A percentile compares a stretch with the other conserved stretches of the same genome.
Evolutionary conservation across 1,140 invertebrate species (phyloP).

Genomic region (Globodera ellingtonae): DNA sequence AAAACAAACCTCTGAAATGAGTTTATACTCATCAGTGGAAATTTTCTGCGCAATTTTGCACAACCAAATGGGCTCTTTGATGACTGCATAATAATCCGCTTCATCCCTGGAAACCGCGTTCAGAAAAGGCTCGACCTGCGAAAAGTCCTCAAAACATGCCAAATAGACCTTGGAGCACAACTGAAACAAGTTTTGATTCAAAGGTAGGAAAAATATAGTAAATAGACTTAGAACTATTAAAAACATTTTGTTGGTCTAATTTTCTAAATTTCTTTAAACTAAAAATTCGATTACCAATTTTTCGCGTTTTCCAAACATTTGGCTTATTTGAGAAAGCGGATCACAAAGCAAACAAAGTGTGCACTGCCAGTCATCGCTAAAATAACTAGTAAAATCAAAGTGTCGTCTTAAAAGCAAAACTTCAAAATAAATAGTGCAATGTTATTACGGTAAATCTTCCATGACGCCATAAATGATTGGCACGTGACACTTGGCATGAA

Average conservation of each 20-base stretch:
- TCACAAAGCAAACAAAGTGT: slow-evolving; percentile 35
- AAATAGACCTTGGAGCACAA: slow-evolving; percentile 49
- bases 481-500: slow-evolving; percentile 47
- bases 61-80: slow-evolving; percentile 44
- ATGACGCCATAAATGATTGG: slow-evolving; percentile 30
- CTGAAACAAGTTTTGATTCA: slow-evolving; percentile 34
- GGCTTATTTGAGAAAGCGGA: slow-evolving; percentile 24
- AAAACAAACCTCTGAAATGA: slow-evolving; percentile 2
- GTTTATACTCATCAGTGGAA: slow-evolving; percentile 14
- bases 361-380: slow-evolving; percentile 51
- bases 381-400: slow-evolving; percentile 17
- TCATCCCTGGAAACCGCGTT: slow-evolving; percentile 30
- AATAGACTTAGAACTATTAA: slow-evolving; percentile 12
- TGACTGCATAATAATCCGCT: slow-evolving; percentile 39
- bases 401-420: not conserved
- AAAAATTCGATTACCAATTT: slow-evolving; percentile 34
- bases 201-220: not conserved
- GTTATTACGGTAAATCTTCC: slow-evolving; percentile 43
- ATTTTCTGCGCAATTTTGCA: slow-evolving; percentile 37
- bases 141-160: slow-evolving; percentile 41
- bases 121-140: slow-evolving; percentile 38
- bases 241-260: not conserved
- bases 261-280: too few species aligned
- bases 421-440: slow-evolving; percentile 1
- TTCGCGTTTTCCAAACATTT: slow-evolving; percentile 34